Conservation (phyloP, 2,888 invertebrate species). For the Stegophylla sp. region DNA sequence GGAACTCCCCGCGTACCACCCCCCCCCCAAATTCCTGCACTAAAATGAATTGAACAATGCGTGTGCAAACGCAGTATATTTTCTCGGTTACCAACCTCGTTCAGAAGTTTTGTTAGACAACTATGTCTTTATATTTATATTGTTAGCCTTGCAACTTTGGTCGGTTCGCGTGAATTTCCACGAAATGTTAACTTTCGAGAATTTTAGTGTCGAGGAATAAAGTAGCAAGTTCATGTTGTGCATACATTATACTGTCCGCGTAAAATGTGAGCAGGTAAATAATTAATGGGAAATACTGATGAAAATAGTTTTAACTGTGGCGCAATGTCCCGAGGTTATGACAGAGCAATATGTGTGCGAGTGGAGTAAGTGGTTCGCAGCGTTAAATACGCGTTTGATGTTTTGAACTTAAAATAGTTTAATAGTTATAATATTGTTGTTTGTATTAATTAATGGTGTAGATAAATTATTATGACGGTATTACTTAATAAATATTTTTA, state of each 20-base stretch:
- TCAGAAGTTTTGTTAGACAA: constrained; percentile 3
- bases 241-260: no score
- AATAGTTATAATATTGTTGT: background rate
- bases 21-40: no score
- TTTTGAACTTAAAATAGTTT: background rate
- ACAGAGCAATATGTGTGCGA: background rate
- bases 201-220: background rate
- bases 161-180: background rate
- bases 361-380: background rate
- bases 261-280: no score
- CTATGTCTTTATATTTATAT: constrained; percentile 14
- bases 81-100: background rate
- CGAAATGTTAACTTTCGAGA: background rate
- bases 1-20: no score
- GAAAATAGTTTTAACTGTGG: background rate
- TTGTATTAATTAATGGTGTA: no score
- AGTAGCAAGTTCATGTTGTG: background rate
- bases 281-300: constrained; percentile 1
- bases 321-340: background rate
- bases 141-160: background rate
- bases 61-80: background rate
- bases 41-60: background rate
- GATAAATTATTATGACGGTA: background rate
- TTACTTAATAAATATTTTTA: background rate
- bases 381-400: background rate